Percentiles rank a stretch among this genome's conserved stretches.
phyloP scores from a whole-genome alignment of 2,888 invertebrate genomes.

The Nymphalis c-album region DNA sequence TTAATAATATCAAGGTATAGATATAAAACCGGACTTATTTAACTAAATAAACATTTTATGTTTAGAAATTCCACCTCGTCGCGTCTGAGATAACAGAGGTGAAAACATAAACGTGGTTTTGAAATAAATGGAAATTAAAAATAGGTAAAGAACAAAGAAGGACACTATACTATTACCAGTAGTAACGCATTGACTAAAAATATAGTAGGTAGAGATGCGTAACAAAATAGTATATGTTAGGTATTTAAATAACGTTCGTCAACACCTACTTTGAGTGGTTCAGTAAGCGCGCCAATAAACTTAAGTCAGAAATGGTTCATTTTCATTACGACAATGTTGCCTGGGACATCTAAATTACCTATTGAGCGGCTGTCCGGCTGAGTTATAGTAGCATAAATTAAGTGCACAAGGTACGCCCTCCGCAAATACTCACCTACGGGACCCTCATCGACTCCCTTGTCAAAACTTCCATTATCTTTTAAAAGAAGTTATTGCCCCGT shows the following conservation, averaged over 20 bases:
- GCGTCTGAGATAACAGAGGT: slow-evolving; percentile 24
- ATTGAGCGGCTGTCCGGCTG: slow-evolving; percentile 71
- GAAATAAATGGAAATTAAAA: background rate
- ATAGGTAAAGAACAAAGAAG: too few relatives aligned
- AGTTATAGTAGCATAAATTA: slow-evolving; percentile 80
- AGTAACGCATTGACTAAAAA: background rate
- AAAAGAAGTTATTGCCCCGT: slow-evolving; percentile 51
- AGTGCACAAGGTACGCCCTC: slow-evolving; percentile 62
- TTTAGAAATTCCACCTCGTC: slow-evolving; percentile 45
- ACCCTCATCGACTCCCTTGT: slow-evolving; percentile 44
- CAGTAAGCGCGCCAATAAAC: slow-evolving; percentile 25
- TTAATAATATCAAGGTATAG: slow-evolving; percentile 67
- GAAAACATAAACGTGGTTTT: slow-evolving; percentile 35
- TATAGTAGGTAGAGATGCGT: background rate
- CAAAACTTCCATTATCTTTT: slow-evolving; percentile 49
- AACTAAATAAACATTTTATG: slow-evolving; percentile 58
- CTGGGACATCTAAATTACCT: slow-evolving; percentile 78
- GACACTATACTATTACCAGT: too few relatives aligned
- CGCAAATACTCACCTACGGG: slow-evolving; percentile 54
- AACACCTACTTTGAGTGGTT: slow-evolving; percentile 12
- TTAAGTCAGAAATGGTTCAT: slow-evolving; percentile 49
- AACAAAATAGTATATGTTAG: background rate
- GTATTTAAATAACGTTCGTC: slow-evolving; percentile 1
- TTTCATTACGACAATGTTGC: slow-evolving; percentile 80
- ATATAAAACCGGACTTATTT: slow-evolving; percentile 63